Conservation (phyloP, 2,797 vertebrate species). For the Tenualosa thibaudeaui region DNA sequence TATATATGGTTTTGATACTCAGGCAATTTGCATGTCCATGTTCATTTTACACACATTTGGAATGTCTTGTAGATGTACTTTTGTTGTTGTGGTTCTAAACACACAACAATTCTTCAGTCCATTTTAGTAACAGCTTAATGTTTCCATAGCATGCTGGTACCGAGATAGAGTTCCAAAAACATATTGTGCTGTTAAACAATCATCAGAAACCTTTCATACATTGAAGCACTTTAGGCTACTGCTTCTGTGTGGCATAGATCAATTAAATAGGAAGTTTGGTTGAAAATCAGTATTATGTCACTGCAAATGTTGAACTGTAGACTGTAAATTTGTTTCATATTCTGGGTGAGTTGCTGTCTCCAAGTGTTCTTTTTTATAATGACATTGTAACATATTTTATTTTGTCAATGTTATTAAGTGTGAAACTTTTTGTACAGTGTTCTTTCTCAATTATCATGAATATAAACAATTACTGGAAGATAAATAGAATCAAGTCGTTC, state of each 20-base stretch:
- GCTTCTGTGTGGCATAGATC: constrained; percentile 63
- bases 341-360: constrained; percentile 63
- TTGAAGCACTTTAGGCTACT: constrained; percentile 71
- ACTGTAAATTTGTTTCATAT: constrained; percentile 67
- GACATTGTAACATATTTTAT: constrained; percentile 53
- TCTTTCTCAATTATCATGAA: constrained; percentile 55
- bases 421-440: constrained; percentile 59
- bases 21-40: not conserved
- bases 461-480: constrained; percentile 55
- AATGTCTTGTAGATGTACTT: constrained; percentile 3
- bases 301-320: constrained; percentile 60
- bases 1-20: not conserved
- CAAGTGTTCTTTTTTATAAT: constrained; percentile 51
- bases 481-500: not conserved
- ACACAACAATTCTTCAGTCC: not conserved
- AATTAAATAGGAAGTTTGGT: constrained; percentile 59
- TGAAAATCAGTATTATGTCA: constrained; percentile 78
- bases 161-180: not conserved
- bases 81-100: not conserved
- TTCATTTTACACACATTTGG: not conserved
- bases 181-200: not conserved
- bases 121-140: not conserved
- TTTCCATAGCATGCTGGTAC: not conserved
- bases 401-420: constrained; percentile 50
- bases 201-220: constrained; percentile 23